Conservation (phyloP, 2,797 vertebrate species). For the Amniataba percoides region DNA sequence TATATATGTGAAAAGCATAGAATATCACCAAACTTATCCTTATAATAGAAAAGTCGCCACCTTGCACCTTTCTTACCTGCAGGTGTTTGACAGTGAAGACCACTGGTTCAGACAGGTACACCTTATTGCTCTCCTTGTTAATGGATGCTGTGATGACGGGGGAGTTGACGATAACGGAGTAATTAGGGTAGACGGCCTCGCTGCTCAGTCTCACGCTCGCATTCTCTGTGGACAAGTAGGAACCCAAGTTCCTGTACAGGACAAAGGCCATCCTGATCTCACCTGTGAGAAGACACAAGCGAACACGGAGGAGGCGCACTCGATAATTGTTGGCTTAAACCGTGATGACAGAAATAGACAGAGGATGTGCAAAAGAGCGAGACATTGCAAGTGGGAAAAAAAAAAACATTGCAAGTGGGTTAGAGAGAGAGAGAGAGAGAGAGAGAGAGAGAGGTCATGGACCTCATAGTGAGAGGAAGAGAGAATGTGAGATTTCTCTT, state of each 20-base stretch:
- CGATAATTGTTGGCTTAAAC: slow-evolving; percentile 31
- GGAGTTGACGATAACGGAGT: slow-evolving; percentile 98
- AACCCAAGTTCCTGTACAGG: slow-evolving; percentile 95
- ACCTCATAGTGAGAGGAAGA: slow-evolving; percentile 22
- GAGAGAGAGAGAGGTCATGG: not conserved
- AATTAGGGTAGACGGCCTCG: slow-evolving; percentile 94
- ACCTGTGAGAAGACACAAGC: slow-evolving; percentile 81
- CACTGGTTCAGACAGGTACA: slow-evolving; percentile 97
- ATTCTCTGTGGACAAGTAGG: slow-evolving; percentile 97
- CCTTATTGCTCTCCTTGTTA: slow-evolving; percentile 98
- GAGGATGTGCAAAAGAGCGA: not conserved
- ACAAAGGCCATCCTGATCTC: slow-evolving; percentile 98
- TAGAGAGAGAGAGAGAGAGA: slow-evolving; percentile 1
- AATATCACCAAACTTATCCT: no score
- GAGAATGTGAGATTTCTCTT: slow-evolving; percentile 57
- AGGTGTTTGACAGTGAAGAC: slow-evolving; percentile 97
- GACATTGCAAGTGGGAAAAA: slow-evolving; percentile 19
- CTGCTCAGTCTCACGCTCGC: slow-evolving; percentile 93
- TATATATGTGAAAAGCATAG: no score
- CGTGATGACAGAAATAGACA: slow-evolving; percentile 30
- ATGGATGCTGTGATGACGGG: slow-evolving; percentile 97
- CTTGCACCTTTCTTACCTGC: slow-evolving; percentile 86
- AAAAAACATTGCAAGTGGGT: slow-evolving; percentile 22
- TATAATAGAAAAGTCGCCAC: not conserved
- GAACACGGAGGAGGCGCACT: slow-evolving; percentile 13